These are phyloP conservation scores for Ptychochromis oligacanthus DNA, from an alignment of 2,113 vertebrate species.

Conservation along the genomic window DNA sequence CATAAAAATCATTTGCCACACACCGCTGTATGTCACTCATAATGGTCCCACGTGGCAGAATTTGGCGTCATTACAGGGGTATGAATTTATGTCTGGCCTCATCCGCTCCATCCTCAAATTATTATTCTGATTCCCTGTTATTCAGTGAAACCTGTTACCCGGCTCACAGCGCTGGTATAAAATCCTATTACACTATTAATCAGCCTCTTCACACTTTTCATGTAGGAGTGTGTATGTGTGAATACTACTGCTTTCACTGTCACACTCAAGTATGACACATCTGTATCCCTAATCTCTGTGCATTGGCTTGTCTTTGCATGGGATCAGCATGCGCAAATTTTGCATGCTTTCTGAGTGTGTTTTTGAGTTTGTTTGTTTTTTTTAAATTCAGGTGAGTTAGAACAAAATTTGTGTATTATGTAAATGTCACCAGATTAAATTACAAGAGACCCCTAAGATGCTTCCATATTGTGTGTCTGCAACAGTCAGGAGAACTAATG, in stretches of 20 bases:
- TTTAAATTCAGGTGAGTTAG: background rate
- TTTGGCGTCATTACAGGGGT: background rate
- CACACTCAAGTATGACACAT: background rate
- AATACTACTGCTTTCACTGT: background rate
- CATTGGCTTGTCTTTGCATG: background rate
- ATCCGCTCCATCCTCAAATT: background rate
- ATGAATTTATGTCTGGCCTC: background rate
- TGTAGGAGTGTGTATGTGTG: slow-evolving; percentile 7
- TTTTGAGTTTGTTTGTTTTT: background rate
- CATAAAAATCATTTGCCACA: slow-evolving; percentile 10
- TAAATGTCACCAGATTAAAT: background rate
- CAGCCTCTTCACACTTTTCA: background rate
- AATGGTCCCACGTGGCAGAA: background rate
- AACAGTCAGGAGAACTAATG: background rate
- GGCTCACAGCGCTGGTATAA: background rate
- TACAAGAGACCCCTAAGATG: background rate
- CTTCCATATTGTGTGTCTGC: background rate
- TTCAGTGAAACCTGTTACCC: slow-evolving; percentile 5
- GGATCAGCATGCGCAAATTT: slow-evolving; percentile 2
- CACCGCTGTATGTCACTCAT: background rate
- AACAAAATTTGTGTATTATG: background rate
- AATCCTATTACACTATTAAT: slow-evolving; percentile 23
- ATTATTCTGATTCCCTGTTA: slow-evolving; percentile 16
- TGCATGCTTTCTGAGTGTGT: background rate
- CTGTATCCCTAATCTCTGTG: background rate